Percentiles rank a stretch among this genome's conserved stretches.
Conservation (phyloP, 2,888 invertebrate genomes). For the Caenorhabditis japonica region DNA sequence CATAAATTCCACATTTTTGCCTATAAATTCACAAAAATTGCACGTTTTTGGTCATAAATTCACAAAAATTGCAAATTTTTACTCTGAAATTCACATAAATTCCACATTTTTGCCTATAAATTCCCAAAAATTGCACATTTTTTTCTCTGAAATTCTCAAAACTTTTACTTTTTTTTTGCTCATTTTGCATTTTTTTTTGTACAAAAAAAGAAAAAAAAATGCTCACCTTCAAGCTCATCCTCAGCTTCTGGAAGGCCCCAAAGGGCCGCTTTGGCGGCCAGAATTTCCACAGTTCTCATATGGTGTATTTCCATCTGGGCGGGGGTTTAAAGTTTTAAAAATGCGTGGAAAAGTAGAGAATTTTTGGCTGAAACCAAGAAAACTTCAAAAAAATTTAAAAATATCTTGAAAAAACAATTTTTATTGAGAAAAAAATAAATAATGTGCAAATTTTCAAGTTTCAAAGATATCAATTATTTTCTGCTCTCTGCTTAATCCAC, state of each 20-base stretch:
- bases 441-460: no score
- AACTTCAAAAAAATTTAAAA: constrained; percentile 5
- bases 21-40: no score
- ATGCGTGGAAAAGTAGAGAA: neutral
- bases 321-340: neutral
- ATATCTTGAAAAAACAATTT: no score
- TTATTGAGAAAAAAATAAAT: no score
- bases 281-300: constrained; percentile 58
- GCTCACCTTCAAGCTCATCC: constrained; percentile 28
- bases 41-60: no score
- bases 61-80: no score
- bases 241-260: constrained; percentile 53
- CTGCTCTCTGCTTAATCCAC: constrained; percentile 58
- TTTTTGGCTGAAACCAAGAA: neutral
- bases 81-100: no score
- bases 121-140: no score
- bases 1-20: no score
- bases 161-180: neutral
- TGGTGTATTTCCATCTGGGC: constrained; percentile 66
- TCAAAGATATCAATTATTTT: no score
- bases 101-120: no score
- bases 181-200: neutral
- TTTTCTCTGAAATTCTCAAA: neutral
- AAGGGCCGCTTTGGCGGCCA: constrained; percentile 50
- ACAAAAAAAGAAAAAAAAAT: neutral